Conservation (phyloP, 2,797 vertebrate genomes). For the Mormyrops attenuatus region DNA sequence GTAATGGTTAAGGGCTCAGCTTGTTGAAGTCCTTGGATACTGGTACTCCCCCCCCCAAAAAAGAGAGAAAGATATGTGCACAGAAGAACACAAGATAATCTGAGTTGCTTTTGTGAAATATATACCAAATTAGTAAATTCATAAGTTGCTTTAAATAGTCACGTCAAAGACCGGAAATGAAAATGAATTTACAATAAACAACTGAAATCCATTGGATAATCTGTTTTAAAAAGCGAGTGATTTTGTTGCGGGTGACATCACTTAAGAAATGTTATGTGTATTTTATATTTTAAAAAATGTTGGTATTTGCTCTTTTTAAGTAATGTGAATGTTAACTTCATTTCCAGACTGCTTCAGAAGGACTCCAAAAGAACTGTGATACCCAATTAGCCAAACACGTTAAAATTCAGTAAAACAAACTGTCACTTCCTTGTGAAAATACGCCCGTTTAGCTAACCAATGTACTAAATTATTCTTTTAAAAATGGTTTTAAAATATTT, state of each 20-base stretch:
- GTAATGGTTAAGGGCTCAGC: not conserved
- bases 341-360: not conserved
- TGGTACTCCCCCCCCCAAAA: not conserved
- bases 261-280: not conserved
- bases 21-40: not conserved
- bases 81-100: not conserved
- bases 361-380: not conserved
- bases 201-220: not conserved
- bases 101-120: not conserved
- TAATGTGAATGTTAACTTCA: not conserved
- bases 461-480: not conserved
- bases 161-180: not conserved
- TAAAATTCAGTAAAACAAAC: not conserved
- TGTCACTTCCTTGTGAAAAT: not conserved
- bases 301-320: not conserved
- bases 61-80: not conserved
- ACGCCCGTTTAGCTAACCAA: not conserved
- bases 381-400: not conserved
- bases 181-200: not conserved
- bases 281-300: not conserved
- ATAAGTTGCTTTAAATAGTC: not conserved
- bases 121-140: not conserved
- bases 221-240: not conserved
- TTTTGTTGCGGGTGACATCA: not conserved
- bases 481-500: not conserved